phyloP scores from a whole-genome alignment of 2,113 vertebrate species.

The Ceuthmochares aereus region DNA sequence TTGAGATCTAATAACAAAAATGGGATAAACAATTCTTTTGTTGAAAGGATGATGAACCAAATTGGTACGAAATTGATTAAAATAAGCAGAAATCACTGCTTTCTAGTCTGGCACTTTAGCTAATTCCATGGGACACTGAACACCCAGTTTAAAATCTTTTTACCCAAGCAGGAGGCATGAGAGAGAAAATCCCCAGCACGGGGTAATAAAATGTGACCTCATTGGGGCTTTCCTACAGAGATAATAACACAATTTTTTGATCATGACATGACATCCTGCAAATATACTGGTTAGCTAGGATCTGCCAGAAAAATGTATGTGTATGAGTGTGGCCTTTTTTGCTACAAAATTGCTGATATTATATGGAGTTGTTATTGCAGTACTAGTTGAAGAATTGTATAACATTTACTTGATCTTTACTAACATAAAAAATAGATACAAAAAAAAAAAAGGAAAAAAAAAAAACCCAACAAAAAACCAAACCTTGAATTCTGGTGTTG shows the following conservation, averaged over 20 bases:
- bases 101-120: not conserved
- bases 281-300: not conserved
- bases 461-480: rapidly evolving
- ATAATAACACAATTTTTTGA: constrained; percentile 41
- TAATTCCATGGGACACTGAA: constrained; percentile 35
- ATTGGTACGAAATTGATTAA: not conserved
- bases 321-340: not conserved
- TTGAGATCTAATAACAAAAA: constrained; percentile 35
- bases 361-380: not conserved
- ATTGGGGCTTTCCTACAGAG: not conserved
- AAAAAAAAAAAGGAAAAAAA: not conserved
- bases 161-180: constrained; percentile 45
- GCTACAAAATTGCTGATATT: not conserved
- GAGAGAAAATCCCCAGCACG: constrained; percentile 15
- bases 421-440: not conserved
- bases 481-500: not conserved
- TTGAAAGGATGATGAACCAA: constrained; percentile 34
- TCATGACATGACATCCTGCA: constrained; percentile 10
- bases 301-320: not conserved
- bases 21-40: constrained; percentile 23
- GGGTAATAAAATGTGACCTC: constrained; percentile 32
- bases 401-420: not conserved
- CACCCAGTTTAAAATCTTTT: constrained; percentile 33
- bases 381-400: not conserved
- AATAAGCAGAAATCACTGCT: not conserved